A percentile compares a stretch with the other conserved stretches of the same genome.
Evolutionary conservation across 2,113 vertebrate species (phyloP).

Genomic region (Choloepus hoffmanni): DNA sequence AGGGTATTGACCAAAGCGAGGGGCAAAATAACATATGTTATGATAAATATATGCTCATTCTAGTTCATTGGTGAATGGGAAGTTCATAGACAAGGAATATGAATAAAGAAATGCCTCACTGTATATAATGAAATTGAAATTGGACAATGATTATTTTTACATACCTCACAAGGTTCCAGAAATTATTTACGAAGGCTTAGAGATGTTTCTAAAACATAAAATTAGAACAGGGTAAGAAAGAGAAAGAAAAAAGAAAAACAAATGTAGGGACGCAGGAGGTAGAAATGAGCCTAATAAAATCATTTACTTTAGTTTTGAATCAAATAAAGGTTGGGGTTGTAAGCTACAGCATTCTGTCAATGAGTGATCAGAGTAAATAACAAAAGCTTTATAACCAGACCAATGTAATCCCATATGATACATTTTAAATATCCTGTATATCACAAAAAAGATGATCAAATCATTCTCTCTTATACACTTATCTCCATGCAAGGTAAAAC

Average conservation of each 20-base stretch:
- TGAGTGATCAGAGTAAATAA: not conserved
- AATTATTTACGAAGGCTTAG: not conserved
- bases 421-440: not conserved
- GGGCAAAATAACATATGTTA: not conserved
- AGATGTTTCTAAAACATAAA: not conserved
- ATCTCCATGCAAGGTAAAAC: constrained; percentile 58
- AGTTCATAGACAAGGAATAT: not conserved
- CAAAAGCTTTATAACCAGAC: constrained; percentile 13
- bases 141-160: not conserved
- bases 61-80: not conserved
- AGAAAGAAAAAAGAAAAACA: not conserved
- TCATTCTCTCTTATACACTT: constrained; percentile 46
- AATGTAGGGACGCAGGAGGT: not conserved
- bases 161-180: not conserved
- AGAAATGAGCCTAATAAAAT: not conserved
- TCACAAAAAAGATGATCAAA: constrained; percentile 65
- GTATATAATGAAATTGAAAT: constrained; percentile 26
- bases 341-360: not conserved
- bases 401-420: not conserved
- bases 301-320: constrained; percentile 35
- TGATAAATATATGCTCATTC: not conserved
- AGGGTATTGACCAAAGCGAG: not conserved
- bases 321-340: not conserved
- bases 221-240: not conserved
- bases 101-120: not conserved